A percentile compares a stretch with the other conserved stretches of the same genome.
These are phyloP conservation scores for Gambelia wislizenii DNA, from an alignment of 2,797 vertebrate species.

Conservation along the genomic window DNA sequence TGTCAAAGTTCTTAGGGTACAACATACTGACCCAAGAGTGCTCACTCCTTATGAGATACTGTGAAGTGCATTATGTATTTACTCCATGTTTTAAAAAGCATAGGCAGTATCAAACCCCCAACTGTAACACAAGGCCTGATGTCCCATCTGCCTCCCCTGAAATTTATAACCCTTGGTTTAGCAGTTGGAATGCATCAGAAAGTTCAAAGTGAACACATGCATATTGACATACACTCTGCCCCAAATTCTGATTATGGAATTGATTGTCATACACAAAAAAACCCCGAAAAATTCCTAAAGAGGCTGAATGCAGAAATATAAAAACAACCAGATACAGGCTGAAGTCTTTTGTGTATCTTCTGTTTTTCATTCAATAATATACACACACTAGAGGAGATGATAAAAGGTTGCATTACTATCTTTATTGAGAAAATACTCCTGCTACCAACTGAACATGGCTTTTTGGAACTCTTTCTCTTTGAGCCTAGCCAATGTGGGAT, in stretches of 20 bases:
- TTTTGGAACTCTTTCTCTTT: not conserved
- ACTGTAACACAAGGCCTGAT: not conserved
- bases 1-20: not conserved
- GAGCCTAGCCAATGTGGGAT: not conserved
- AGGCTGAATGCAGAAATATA: not conserved
- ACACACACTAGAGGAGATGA: not conserved
- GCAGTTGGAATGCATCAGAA: not conserved
- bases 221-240: not conserved
- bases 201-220: not conserved
- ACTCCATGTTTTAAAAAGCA: not conserved
- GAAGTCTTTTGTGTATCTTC: not conserved
- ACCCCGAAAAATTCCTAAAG: not conserved
- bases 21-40: not conserved
- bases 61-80: not conserved
- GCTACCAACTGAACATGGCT: not conserved
- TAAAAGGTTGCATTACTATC: not conserved
- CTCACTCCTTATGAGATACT: not conserved
- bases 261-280: not conserved
- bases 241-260: not conserved
- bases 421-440: conserved; percentile 34
- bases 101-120: not conserved
- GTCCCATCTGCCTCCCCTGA: not conserved
- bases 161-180: not conserved
- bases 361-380: not conserved
- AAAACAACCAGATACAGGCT: no score